Evolutionary conservation across 2,797 vertebrate species (phyloP).

Genomic region (Petrocephalus schoutedeni): DNA sequence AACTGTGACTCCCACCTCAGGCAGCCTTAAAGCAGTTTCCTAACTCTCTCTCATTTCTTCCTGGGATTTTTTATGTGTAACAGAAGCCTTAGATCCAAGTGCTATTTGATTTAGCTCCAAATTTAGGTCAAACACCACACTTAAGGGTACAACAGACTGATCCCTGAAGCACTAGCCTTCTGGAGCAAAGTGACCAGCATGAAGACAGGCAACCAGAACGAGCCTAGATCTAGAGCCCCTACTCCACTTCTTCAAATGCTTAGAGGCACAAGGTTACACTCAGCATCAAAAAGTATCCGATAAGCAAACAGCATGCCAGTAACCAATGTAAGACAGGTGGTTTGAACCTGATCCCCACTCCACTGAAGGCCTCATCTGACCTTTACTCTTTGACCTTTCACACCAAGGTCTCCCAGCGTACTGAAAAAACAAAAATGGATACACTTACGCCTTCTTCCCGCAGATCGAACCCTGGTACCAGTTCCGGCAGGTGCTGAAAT

Average conservation of each 20-base stretch:
- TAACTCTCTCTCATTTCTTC: neutral
- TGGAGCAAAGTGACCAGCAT: neutral
- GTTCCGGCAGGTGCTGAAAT: constrained; percentile 95
- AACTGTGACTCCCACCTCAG: neutral
- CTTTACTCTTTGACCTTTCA: constrained; percentile 3
- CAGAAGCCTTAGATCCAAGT: neutral
- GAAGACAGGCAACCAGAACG: neutral
- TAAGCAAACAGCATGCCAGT: neutral
- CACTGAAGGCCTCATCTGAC: neutral
- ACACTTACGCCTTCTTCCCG: constrained; percentile 90
- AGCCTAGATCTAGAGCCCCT: neutral
- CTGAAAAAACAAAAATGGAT: neutral
- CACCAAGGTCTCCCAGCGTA: neutral
- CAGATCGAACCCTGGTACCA: constrained; percentile 94
- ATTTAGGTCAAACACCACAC: neutral
- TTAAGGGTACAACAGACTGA: neutral
- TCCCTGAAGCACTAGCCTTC: neutral
- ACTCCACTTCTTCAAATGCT: neutral
- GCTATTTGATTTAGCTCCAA: neutral
- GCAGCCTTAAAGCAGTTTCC: neutral
- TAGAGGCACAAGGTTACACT: neutral
- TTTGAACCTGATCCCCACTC: neutral
- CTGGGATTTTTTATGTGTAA: constrained; percentile 8
- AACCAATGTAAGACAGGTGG: neutral
- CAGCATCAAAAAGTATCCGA: neutral